Base-by-base conservation (phyloP, 2,888 invertebrate species). In the Cantharis rustica region DNA sequence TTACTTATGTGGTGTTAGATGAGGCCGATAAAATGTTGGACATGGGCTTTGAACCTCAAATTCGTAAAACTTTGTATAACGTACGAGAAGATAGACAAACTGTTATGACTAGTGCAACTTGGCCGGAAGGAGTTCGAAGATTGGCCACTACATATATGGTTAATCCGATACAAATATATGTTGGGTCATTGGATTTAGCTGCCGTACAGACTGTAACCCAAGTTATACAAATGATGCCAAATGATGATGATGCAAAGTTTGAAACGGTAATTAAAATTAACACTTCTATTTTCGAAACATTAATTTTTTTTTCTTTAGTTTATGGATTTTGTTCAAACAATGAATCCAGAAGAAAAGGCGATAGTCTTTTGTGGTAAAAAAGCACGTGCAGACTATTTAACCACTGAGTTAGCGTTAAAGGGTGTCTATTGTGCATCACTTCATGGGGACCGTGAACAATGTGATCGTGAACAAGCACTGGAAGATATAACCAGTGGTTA, bases 51-150 rank as follows among this genome's bases (percentile, higher is more conserved):
- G 95, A 95, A 84, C 95, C 95, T 3, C 95, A 93, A 91, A 99
- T 98, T 80, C 92, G 95, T 61, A 95, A 95, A 85, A 93, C 95
- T 13, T 88, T 97, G 80, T 90, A 95, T 76, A 93, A 94, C 84
- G 92, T 97, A 17, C 91, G 96, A 72, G 96, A 97, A 9, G 96
- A 96, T 85, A 89, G 97, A 72, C 98, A 98, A 87, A 97, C 97
- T n/a, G 93, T 98, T 0, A 97, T 98, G 97, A 98, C 98, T 0
- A 94, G 94, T 85, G 98, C 98, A 13, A 98, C 98, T 0, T 98
- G 98, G 98, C 98, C 98, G 0, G 89, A 91, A 72, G 95, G 94
- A 63, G 98, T 98, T 1, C 91, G 97, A 15, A 90, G 95, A 16
- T 89, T 98, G 63, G 98, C 97, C 0, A 91, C 94, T 79, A 93